Conservation (phyloP, 2,797 vertebrate species). For the Gephyroberyx darwinii region DNA sequence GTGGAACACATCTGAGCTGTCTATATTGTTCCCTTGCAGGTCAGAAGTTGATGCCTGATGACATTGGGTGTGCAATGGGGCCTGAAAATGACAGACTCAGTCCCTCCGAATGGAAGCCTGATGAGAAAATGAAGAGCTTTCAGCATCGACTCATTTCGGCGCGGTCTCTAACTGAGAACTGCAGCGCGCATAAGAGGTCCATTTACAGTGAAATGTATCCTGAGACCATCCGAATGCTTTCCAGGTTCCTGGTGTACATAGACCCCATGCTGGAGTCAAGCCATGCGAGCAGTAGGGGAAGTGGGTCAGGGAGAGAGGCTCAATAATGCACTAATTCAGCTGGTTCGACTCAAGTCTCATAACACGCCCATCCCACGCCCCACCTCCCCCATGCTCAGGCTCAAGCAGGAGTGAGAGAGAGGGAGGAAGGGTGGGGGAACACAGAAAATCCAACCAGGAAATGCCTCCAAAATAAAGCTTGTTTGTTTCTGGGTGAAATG, state of each 20-base stretch:
- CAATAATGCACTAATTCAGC: conserved; percentile 70
- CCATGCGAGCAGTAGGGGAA: conserved; percentile 43
- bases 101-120: conserved; percentile 34
- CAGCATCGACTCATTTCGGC: conserved; percentile 49
- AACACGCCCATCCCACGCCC: not conserved
- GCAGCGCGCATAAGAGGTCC: conserved; percentile 52
- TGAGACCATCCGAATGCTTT: conserved; percentile 33
- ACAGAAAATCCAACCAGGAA: conserved; percentile 50
- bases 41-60: conserved; percentile 36
- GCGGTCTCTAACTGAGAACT: conserved; percentile 10
- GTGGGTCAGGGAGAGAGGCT: conserved; percentile 56
- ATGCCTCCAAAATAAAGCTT: conserved; percentile 57
- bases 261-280: conserved; percentile 43
- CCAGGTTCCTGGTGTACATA: conserved; percentile 36
- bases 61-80: not conserved
- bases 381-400: not conserved
- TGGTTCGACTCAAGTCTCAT: conserved; percentile 37
- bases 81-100: conserved; percentile 28
- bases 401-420: conserved; percentile 40
- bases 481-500: conserved; percentile 25
- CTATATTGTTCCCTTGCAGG: conserved; percentile 17
- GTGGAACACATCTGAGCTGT: not conserved
- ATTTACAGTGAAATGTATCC: conserved; percentile 62
- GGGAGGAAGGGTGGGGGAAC: conserved; percentile 46
- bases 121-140: conserved; percentile 57